Conservation (phyloP, 1,140 invertebrate species). For the Lordiphosa mommai region DNA sequence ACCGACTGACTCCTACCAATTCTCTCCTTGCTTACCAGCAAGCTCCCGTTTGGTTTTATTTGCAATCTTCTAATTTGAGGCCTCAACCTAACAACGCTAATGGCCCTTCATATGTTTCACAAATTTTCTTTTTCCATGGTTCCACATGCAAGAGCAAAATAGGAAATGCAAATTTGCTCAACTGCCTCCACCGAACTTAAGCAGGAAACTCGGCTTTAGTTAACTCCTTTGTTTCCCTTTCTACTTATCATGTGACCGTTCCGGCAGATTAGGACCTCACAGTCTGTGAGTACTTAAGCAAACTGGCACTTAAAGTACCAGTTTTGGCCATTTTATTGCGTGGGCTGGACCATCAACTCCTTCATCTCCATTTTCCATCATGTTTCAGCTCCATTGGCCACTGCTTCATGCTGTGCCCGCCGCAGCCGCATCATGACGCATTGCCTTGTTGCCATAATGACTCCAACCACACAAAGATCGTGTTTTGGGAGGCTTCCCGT, state of each 20-base stretch:
- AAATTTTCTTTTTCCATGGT: too few relatives aligned
- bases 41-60: too few relatives aligned
- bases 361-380: slow-evolving; percentile 3
- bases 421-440: slow-evolving; percentile 57
- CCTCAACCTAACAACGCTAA: too few relatives aligned
- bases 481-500: slow-evolving; percentile 43
- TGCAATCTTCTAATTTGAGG: too few relatives aligned
- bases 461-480: slow-evolving; percentile 51
- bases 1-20: too few relatives aligned
- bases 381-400: slow-evolving; percentile 7
- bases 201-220: not conserved
- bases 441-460: slow-evolving; percentile 62
- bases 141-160: too few relatives aligned
- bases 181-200: too few relatives aligned
- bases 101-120: too few relatives aligned
- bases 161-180: too few relatives aligned
- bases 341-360: slow-evolving; percentile 23
- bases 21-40: too few relatives aligned
- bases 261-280: slow-evolving; percentile 24
- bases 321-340: slow-evolving; percentile 7
- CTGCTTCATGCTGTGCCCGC: slow-evolving; percentile 1
- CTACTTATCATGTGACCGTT: not conserved
- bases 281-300: slow-evolving; percentile 9
- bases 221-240: slow-evolving; percentile 6
- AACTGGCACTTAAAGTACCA: slow-evolving; percentile 15